A percentile compares a stretch with the other conserved stretches of the same genome.
Conservation (phyloP, 1,140 invertebrate genomes). For the Drosophila aff. region DNA sequence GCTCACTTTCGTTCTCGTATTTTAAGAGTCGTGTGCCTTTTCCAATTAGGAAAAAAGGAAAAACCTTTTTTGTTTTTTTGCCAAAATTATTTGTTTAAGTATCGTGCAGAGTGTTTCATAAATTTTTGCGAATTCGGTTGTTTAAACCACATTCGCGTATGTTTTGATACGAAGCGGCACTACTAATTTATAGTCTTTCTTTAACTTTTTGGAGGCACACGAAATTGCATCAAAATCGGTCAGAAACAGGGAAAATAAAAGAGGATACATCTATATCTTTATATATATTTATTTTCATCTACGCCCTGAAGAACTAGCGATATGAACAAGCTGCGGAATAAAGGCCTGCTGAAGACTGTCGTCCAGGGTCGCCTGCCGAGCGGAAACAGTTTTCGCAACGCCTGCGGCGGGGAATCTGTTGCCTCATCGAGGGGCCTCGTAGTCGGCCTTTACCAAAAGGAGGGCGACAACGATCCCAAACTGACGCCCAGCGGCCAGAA, state of each 20-base stretch:
- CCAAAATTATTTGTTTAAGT: conserved; percentile 25
- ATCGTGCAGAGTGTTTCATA: conserved; percentile 9
- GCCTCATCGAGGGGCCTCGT: conserved; percentile 62
- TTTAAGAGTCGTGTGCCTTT: conserved; percentile 21
- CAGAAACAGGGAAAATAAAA: background rate
- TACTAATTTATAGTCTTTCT: background rate
- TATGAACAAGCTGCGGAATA: conserved; percentile 26
- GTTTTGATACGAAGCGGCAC: background rate
- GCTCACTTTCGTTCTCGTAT: conserved; percentile 9
- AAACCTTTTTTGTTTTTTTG: conserved; percentile 2
- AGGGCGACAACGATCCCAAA: conserved; percentile 58
- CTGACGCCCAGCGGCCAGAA: conserved; percentile 64
- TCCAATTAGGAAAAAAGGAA: conserved; percentile 16
- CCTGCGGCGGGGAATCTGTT: conserved; percentile 20
- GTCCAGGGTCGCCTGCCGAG: background rate
- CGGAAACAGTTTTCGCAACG: conserved; percentile 26
- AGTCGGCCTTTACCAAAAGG: conserved; percentile 75
- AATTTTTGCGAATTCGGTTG: background rate
- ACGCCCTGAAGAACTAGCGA: background rate
- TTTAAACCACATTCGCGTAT: background rate
- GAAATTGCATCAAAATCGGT: conserved; percentile 24
- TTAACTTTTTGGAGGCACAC: conserved; percentile 1
- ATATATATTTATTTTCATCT: background rate
- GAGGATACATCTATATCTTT: background rate
- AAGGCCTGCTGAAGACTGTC: background rate